A percentile compares a stretch with the other conserved stretches of the same genome.
Evolutionary conservation across 1,140 invertebrate genomes (phyloP).

Genomic region (Dryas iulia): DNA sequence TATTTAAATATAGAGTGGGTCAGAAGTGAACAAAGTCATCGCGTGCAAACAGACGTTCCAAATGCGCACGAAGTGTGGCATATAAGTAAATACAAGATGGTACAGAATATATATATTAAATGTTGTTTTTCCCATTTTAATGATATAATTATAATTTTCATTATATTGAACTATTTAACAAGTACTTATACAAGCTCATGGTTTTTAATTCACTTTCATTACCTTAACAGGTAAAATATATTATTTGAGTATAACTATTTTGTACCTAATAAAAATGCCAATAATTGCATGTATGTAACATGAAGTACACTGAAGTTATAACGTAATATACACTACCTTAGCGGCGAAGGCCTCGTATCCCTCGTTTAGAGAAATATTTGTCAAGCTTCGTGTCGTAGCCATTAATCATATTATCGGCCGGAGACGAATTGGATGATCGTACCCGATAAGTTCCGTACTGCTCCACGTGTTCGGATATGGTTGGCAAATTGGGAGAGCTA

Average conservation of each 20-base stretch:
- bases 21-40: background rate
- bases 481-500: constrained; percentile 69
- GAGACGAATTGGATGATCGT: constrained; percentile 38
- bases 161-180: too few species aligned
- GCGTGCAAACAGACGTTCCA: background rate
- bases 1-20: background rate
- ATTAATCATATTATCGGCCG: constrained; percentile 39
- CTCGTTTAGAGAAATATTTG: constrained; percentile 69
- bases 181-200: too few species aligned
- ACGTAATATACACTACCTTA: constrained; percentile 50
- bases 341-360: constrained; percentile 57
- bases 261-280: background rate
- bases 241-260: too few species aligned
- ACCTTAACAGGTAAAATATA: background rate
- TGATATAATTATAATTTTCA: too few species aligned
- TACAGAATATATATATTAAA: background rate
- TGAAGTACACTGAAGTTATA: constrained; percentile 49
- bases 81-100: background rate
- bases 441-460: constrained; percentile 61
- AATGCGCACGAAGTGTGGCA: background rate
- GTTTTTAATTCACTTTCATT: background rate
- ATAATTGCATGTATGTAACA: background rate
- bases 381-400: constrained; percentile 67
- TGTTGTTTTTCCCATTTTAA: too few species aligned
- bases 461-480: constrained; percentile 69